A percentile compares a stretch with the other conserved stretches of the same genome.
Evolutionary conservation across 2,888 invertebrate species (phyloP).

Genomic region (Apamea crenata): DNA sequence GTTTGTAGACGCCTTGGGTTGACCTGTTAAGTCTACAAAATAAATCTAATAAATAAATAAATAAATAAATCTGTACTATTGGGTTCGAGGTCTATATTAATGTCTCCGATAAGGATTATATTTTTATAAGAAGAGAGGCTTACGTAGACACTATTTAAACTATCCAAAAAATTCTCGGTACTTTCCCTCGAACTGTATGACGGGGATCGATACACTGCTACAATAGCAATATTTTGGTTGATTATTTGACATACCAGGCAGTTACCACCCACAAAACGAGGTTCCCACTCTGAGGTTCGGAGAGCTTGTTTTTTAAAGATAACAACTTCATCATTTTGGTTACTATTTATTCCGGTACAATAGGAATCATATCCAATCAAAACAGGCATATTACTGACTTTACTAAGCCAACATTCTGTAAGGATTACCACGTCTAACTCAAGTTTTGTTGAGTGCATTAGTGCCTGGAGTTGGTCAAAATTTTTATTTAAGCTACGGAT

Average conservation of each 20-base stretch:
- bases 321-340: not conserved
- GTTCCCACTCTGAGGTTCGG: not conserved
- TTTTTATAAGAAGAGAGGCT: no score
- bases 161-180: no score
- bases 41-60: no score
- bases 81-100: no score
- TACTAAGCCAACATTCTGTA: not conserved
- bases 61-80: no score
- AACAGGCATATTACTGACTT: slow-evolving; percentile 3
- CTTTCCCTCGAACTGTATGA: no score
- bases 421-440: not conserved
- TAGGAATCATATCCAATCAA: not conserved
- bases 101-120: no score
- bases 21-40: no score
- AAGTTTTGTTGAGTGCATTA: not conserved
- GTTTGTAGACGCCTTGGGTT: no score
- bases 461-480: not conserved
- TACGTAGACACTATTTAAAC: no score
- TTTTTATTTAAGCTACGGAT: slow-evolving; percentile 4
- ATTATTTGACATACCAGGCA: not conserved
- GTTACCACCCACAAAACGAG: not conserved
- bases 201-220: not conserved
- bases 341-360: not conserved
- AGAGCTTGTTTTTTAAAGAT: not conserved
- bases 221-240: not conserved